Evolutionary conservation across 2,797 vertebrate species (phyloP), one percentile per base, ranked within the genome.

Genomic region (Coregonus sp.): DNA sequence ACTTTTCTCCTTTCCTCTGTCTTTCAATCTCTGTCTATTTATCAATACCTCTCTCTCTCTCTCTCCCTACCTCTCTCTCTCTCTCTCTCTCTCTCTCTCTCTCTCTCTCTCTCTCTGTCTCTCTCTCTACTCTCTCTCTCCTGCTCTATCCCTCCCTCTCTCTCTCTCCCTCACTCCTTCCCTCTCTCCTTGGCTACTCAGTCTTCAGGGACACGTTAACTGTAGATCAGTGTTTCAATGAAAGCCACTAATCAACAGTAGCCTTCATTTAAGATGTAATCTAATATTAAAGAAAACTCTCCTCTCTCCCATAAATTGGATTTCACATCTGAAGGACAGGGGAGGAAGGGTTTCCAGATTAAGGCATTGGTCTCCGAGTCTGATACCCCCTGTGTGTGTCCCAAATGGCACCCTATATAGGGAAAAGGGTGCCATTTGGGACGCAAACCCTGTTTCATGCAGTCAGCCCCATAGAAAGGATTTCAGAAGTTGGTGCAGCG

Each of bases 261-360:
- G 88, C 89, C 86, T 89, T 90, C 79, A 91, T 92, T 92, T 90
- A 90, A 86, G 91, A 82, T 85, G 82, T 86, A 91, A 90, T 89
- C 87, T 89, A 80, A 86, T 90, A 88, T 89, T 81, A 89, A 84
- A 84, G 80, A 81, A 84, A 85, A 75, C 69, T 47, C 68, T 47
- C 67, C 84, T 79, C 83, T 86, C 82, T 86, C 89, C 37, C 3
- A 51, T 81, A 91, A 87, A 91, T 90, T 90, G 84, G 86, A 90
- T 91, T 89, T 86, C 73, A 78, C 86, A 84, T 86, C 72, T 86
- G 88, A 92, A 92, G 84, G 89, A 88, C 90, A 75, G 54, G 54
- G 63, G 33, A 16, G 29, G 50, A 54, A 73, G 72, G 33, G 2
- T n/a, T n/a, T 16, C 2, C 15, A 51, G 70, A 85, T 80, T 77